phyloP scores from a whole-genome alignment of 1,140 invertebrate genomes.

The Megalonaias nervosa region DNA sequence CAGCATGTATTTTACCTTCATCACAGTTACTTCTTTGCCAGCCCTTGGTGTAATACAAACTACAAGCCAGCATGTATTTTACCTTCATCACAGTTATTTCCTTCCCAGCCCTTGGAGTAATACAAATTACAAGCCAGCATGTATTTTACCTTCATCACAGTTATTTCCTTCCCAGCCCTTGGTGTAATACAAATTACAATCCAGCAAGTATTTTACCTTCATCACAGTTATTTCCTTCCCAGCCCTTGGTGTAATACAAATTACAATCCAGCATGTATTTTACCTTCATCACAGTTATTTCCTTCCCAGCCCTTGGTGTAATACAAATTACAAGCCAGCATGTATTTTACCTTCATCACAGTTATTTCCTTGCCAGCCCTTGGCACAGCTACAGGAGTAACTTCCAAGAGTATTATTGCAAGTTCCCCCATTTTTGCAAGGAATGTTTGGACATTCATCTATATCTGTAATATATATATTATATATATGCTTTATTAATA shows the following conservation, averaged over 20 bases:
- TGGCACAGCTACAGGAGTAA: slow-evolving; percentile 27
- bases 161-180: too few relatives aligned
- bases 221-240: too few relatives aligned
- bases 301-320: too few relatives aligned
- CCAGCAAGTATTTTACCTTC: too few relatives aligned
- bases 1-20: slow-evolving; percentile 41
- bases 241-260: too few relatives aligned
- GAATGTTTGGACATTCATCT: slow-evolving; percentile 40
- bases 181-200: too few relatives aligned
- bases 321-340: too few relatives aligned
- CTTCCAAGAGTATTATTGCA: slow-evolving; percentile 65
- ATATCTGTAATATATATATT: slow-evolving; percentile 15
- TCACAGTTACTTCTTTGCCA: slow-evolving; percentile 42
- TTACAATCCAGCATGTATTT: too few relatives aligned
- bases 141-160: too few relatives aligned
- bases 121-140: too few relatives aligned
- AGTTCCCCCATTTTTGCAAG: slow-evolving; percentile 50
- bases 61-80: not conserved
- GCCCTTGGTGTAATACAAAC: slow-evolving; percentile 4
- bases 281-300: too few relatives aligned
- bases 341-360: slow-evolving; percentile 52
- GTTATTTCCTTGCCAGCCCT: slow-evolving; percentile 34
- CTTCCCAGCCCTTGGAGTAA: slow-evolving; percentile 37
- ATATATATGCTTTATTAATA: too few relatives aligned
- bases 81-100: slow-evolving; percentile 54